These are phyloP conservation scores for Tachina fera DNA, from an alignment of 2,888 invertebrate genomes.

Conservation along the genomic window DNA sequence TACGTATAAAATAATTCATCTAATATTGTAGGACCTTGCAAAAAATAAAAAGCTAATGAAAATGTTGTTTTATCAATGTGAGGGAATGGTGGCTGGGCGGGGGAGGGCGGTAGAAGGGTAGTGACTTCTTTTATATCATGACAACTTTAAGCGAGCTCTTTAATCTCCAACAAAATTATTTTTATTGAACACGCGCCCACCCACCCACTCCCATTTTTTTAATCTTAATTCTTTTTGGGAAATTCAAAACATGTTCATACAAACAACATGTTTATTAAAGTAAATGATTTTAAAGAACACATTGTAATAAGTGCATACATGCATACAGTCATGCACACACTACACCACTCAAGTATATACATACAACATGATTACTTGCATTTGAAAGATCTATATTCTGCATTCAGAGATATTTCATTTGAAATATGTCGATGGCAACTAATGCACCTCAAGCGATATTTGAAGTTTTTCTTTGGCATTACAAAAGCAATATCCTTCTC, in stretches of 20 bases:
- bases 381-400: conserved; percentile 29
- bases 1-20: no score
- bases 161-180: no score
- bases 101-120: no score
- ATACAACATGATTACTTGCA: conserved; percentile 30
- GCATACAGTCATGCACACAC: neutral
- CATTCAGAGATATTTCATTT: conserved; percentile 38
- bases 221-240: neutral
- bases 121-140: no score
- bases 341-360: neutral
- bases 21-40: no score
- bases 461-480: conserved; percentile 54
- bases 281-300: conserved; percentile 11
- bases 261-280: neutral
- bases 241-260: neutral
- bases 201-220: neutral
- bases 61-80: no score
- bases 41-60: no score
- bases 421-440: conserved; percentile 59
- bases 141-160: no score
- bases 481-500: conserved; percentile 41
- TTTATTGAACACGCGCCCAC: no score
- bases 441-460: conserved; percentile 61
- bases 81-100: no score
- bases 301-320: neutral